Conservation (phyloP, 2,888 invertebrate genomes). For the Limnephilus auricula region DNA sequence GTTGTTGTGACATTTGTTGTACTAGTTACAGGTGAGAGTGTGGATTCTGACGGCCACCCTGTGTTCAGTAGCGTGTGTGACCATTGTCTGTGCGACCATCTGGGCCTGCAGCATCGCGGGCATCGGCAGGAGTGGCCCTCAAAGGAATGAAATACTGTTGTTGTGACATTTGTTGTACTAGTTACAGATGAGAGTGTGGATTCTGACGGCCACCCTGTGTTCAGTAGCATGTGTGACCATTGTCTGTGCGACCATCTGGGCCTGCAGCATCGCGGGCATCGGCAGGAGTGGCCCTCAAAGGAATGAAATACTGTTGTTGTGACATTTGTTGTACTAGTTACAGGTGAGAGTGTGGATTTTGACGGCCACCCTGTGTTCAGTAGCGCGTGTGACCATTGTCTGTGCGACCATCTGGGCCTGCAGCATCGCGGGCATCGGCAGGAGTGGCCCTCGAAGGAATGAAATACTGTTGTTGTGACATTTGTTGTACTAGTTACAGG, state of each 20-base stretch:
- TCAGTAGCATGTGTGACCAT: slow-evolving; percentile 39
- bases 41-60: too few species aligned
- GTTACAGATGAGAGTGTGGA: slow-evolving; percentile 33
- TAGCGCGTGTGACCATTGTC: slow-evolving; percentile 45
- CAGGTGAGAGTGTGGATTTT: slow-evolving; percentile 36
- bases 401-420: slow-evolving; percentile 49
- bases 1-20: too few species aligned
- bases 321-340: background rate
- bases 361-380: slow-evolving; percentile 15
- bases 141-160: too few species aligned
- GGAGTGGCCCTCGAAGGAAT: background rate
- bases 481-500: background rate
- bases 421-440: slow-evolving; percentile 13
- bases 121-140: too few species aligned
- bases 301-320: too few species aligned
- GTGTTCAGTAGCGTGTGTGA: too few species aligned
- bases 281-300: too few species aligned
- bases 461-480: background rate
- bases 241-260: too few species aligned
- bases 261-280: too few species aligned
- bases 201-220: slow-evolving; percentile 25
- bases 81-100: too few species aligned
- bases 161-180: background rate
- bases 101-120: too few species aligned
- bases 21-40: too few species aligned